Evolutionary conservation across 2,888 invertebrate species (phyloP).

Genomic region (Galerucella calmariensis): DNA sequence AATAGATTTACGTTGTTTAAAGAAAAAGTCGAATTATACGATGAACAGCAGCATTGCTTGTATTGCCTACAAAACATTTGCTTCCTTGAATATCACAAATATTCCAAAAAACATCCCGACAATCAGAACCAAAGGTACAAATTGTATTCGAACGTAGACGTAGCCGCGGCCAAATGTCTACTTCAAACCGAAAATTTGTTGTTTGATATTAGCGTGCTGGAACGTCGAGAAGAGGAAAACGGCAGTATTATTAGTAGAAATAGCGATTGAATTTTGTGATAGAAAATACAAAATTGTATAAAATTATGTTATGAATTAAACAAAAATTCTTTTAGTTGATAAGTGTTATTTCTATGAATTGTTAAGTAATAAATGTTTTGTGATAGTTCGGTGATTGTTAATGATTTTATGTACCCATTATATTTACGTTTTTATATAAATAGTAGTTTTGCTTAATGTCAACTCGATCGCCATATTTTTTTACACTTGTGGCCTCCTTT

Average conservation of each 20-base stretch:
- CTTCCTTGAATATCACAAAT: constrained; percentile 37
- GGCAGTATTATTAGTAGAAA: constrained; percentile 33
- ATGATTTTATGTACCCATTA: no score
- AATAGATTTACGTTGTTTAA: constrained; percentile 37
- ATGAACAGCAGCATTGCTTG: constrained; percentile 42
- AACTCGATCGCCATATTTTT: no score
- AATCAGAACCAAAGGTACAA: constrained; percentile 39
- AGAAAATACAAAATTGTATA: background rate
- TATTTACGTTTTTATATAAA: no score
- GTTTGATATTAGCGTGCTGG: constrained; percentile 38
- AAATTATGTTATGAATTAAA: constrained; percentile 1
- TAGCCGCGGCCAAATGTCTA: constrained; percentile 37
- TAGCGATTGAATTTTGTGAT: constrained; percentile 27
- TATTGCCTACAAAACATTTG: constrained; percentile 46
- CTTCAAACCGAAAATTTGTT: constrained; percentile 40
- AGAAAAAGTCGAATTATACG: constrained; percentile 40
- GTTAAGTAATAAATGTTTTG: constrained; percentile 20
- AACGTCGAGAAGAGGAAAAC: constrained; percentile 26
- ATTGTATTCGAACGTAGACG: constrained; percentile 41
- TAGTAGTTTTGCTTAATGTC: no score
- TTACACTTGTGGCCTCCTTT: no score
- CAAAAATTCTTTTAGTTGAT: background rate
- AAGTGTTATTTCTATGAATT: constrained; percentile 20
- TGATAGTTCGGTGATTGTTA: constrained; percentile 12
- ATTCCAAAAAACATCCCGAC: constrained; percentile 41